Evolutionary conservation across 2,888 invertebrate genomes (phyloP).

Genomic region (Lithophane ornitopus): DNA sequence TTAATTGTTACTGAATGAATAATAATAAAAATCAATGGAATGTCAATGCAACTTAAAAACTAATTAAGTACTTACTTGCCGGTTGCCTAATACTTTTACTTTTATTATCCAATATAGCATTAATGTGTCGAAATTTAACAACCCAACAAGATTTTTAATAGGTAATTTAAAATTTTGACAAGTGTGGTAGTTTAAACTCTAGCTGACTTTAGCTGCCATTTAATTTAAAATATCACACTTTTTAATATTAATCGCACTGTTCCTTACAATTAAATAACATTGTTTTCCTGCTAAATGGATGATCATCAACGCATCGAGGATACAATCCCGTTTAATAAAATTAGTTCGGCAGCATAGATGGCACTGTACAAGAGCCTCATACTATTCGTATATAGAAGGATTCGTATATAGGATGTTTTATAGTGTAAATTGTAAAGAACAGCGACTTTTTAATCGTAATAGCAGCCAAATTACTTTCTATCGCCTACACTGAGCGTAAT

Average conservation of each 20-base stretch:
- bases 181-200: constrained; percentile 49
- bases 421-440: constrained; percentile 60
- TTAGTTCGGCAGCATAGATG: constrained; percentile 34
- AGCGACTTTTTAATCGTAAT: constrained; percentile 41
- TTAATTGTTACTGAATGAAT: constrained; percentile 50
- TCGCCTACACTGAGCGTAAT: constrained; percentile 57
- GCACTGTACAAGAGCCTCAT: constrained; percentile 43
- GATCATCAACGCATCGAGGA: constrained; percentile 25
- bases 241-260: constrained; percentile 49
- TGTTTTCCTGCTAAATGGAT: constrained; percentile 25
- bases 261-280: constrained; percentile 55
- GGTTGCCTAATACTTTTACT: constrained; percentile 54
- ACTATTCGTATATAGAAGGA: constrained; percentile 21
- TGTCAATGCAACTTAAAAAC: constrained; percentile 69
- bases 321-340: constrained; percentile 16
- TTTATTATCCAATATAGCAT: constrained; percentile 68
- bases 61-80: constrained; percentile 71
- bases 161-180: constrained; percentile 51
- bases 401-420: constrained; percentile 12
- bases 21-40: constrained; percentile 71
- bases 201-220: constrained; percentile 20
- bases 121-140: constrained; percentile 70
- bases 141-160: constrained; percentile 65
- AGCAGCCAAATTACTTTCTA: constrained; percentile 59
- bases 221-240: constrained; percentile 50